Percentiles rank a stretch among this genome's conserved stretches.
Conservation (phyloP, 2,113 vertebrate species). For the Lophura nycthemera region DNA sequence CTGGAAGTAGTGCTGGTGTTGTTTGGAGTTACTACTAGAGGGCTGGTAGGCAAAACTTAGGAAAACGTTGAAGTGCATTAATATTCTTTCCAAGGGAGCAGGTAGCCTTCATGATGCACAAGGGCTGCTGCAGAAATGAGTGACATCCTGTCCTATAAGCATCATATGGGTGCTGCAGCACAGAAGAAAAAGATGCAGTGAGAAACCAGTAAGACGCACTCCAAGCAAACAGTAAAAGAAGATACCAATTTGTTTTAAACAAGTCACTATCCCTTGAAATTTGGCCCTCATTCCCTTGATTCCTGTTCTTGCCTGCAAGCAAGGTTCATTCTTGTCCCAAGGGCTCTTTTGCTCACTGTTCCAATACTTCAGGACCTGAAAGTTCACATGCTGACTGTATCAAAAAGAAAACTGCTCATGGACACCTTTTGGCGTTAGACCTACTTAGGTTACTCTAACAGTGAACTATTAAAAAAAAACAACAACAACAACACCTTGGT, state of each 20-base stretch:
- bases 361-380: neutral
- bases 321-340: neutral
- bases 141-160: neutral
- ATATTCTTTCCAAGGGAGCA: neutral
- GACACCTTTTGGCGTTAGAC: neutral
- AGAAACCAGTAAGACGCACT: neutral
- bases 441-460: neutral
- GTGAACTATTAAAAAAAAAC: neutral
- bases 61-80: neutral
- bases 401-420: neutral
- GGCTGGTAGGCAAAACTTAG: neutral
- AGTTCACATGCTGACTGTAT: neutral
- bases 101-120: neutral
- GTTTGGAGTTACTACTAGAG: neutral
- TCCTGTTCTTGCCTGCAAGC: neutral
- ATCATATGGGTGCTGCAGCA: neutral
- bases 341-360: neutral
- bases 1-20: neutral
- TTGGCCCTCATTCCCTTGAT: neutral
- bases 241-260: neutral
- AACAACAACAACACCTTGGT: neutral
- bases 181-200: neutral
- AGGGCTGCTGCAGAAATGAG: neutral
- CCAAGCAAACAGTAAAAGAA: neutral
- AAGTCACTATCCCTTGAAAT: conserved; percentile 11